Evolutionary conservation across 2,888 invertebrate genomes (phyloP).

Genomic region (Patella caerulea): DNA sequence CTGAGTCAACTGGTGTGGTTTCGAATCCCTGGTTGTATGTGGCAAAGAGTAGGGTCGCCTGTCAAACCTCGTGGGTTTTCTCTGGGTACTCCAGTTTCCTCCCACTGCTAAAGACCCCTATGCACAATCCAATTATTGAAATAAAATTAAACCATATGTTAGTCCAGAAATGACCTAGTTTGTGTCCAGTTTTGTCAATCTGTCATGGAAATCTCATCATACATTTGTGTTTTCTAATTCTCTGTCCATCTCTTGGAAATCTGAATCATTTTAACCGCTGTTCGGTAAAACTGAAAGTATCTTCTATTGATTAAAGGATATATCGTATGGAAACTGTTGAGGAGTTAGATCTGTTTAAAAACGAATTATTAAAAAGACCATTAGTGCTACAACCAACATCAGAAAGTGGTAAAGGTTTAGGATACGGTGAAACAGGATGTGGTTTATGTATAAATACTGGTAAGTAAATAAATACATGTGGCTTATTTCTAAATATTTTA

Average conservation of each 20-base stretch:
- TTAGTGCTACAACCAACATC: conserved; percentile 56
- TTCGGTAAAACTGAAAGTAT: neutral
- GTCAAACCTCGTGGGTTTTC: no score
- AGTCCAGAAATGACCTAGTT: no score
- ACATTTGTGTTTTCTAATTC: neutral
- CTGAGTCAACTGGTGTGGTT: no score
- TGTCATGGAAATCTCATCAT: neutral
- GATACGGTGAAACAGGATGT: conserved; percentile 23
- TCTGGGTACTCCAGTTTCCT: no score
- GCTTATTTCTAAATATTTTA: no score
- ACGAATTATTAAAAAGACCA: conserved; percentile 55
- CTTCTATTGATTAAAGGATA: conserved; percentile 39
- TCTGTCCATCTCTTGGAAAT: neutral
- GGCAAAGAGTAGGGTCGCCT: no score
- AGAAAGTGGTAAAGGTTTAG: conserved; percentile 38
- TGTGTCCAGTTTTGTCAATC: no score
- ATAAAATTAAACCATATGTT: no score
- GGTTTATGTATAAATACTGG: conserved; percentile 35
- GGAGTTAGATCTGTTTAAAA: conserved; percentile 55
- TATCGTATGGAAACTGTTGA: conserved; percentile 56
- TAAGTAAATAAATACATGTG: conserved; percentile 14
- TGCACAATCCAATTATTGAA: no score
- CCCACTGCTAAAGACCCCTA: no score
- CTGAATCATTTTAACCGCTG: neutral
- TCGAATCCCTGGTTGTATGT: no score